Percentiles rank a stretch among this genome's conserved stretches.
Evolutionary conservation across 2,113 vertebrate species (phyloP).

Genomic region (Macaca nemestrina): DNA sequence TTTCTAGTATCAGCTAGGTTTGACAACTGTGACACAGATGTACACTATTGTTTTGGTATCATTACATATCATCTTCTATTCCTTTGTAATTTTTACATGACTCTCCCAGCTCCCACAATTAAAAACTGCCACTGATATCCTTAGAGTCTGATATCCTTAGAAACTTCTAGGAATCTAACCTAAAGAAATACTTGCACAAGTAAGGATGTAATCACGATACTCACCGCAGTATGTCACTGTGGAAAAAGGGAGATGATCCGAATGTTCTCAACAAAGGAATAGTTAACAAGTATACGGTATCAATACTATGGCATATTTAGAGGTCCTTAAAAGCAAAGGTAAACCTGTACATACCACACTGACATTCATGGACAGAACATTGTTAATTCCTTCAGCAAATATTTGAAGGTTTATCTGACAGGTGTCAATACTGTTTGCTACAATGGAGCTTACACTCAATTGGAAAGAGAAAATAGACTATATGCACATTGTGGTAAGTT

Average conservation of each 20-base stretch:
- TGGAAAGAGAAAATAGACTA: neutral
- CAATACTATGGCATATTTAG: neutral
- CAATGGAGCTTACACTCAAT: neutral
- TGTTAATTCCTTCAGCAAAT: neutral
- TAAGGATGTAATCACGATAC: neutral
- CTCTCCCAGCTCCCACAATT: neutral
- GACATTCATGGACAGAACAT: neutral
- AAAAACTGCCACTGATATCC: neutral
- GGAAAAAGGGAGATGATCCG: neutral
- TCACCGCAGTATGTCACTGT: neutral
- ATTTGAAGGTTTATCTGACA: neutral
- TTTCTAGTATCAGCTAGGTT: neutral
- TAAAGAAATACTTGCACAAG: neutral
- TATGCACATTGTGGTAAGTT: neutral
- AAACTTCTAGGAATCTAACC: slow-evolving; percentile 21
- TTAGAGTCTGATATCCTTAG: neutral
- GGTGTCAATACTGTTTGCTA: neutral
- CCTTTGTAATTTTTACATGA: neutral
- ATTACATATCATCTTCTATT: neutral
- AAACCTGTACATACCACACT: neutral
- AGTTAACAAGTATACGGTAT: neutral
- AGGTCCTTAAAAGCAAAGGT: neutral
- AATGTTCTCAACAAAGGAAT: neutral
- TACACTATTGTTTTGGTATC: neutral
- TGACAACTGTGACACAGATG: neutral